phyloP scores from a whole-genome alignment of 2,888 invertebrate species.

The Apeira syringaria region DNA sequence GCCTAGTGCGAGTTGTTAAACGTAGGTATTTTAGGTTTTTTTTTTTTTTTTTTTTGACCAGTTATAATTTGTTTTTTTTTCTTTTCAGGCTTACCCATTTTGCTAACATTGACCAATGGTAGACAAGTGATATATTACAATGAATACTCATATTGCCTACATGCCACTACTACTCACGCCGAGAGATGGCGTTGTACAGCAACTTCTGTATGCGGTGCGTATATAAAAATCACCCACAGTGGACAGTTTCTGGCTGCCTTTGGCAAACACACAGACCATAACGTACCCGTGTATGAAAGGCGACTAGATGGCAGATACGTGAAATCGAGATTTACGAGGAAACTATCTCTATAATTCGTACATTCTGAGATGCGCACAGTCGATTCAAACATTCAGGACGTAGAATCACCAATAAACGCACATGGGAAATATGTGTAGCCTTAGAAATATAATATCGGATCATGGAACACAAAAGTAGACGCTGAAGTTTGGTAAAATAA shows the following conservation, averaged over 20 bases:
- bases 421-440: too few species aligned
- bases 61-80: not conserved
- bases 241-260: slow-evolving; percentile 14
- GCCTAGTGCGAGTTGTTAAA: too few species aligned
- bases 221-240: slow-evolving; percentile 20
- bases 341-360: too few species aligned
- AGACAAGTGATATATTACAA: slow-evolving; percentile 21
- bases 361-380: too few species aligned
- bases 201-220: slow-evolving; percentile 32
- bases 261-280: slow-evolving; percentile 16
- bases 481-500: too few species aligned
- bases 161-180: slow-evolving; percentile 4
- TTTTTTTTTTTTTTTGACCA: too few species aligned
- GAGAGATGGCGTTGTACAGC: slow-evolving; percentile 32
- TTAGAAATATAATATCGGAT: too few species aligned
- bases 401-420: too few species aligned
- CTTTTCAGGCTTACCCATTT: not conserved
- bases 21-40: too few species aligned
- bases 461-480: too few species aligned
- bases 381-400: too few species aligned
- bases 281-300: slow-evolving; percentile 11
- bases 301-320: slow-evolving; percentile 15
- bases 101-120: slow-evolving; percentile 13
- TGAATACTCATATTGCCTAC: slow-evolving; percentile 22
- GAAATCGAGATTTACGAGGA: slow-evolving; percentile 10